Evolutionary conservation across 2,888 invertebrate species (phyloP), one percentile per base, ranked within the genome.

Genomic region (Hirtodrosophila confusa): DNA sequence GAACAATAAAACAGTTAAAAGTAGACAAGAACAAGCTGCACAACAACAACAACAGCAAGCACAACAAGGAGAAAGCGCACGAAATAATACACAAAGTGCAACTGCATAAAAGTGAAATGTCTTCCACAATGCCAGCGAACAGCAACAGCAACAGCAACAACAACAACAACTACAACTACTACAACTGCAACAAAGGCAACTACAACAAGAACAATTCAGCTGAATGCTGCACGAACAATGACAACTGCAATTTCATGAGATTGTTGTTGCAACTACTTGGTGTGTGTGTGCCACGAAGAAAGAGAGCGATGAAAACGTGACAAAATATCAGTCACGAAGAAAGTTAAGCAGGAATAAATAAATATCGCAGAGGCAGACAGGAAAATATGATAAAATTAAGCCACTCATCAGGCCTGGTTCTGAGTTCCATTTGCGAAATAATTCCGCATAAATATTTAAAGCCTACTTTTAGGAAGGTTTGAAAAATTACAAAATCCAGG

Each of bases 21-120:
- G 88, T 86, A 86, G 86, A 86, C 87, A 85, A 85, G 83, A 80
- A 85, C 85, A 88, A 86, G 73, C 80, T 84, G 75, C 72, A 63
- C 75, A 73, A 53, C 75, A 64, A 65, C 29, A 47, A 31, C 29
- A 27, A 35, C 48, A 35, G 10, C 29, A 51, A 48, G 24, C 50
- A 40, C 60, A 27, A 31, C 37, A 27, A n/a, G 12, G 45, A 43
- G 60, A 54, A 44, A 70, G 53, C 40, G 57, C 55, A 72, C 61
- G 71, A 69, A 75, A 71, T 74, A 88, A 88, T 86, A 85, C 87
- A 84, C 87, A 88, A 86, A 85, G 84, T 85, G 84, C 84, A 85
- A 86, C 84, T 85, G 84, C 84, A 85, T 85, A 85, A 85, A 85
- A 85, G 88, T 85, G 88, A 85, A 85, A 85, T 84, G 88, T 80